Percentiles rank a stretch among this genome's conserved stretches.
Evolutionary conservation across 64 coral and sea anemone species (phyloP).

Genomic region (Actinia tenebrosa): DNA sequence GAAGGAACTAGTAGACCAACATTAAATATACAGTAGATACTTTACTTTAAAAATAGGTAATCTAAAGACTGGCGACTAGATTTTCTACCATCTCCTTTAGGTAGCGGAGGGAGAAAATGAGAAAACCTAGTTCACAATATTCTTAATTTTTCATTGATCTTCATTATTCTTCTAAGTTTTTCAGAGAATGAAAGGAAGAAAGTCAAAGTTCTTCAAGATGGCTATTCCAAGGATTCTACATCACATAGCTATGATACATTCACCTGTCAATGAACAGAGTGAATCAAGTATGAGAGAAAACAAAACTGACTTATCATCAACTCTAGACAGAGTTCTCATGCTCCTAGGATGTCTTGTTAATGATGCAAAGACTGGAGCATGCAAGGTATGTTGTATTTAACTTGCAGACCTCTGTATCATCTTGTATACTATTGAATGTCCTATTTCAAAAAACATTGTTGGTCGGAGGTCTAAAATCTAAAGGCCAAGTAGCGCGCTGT

Average conservation of each 20-base stretch:
- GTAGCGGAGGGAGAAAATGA: no score
- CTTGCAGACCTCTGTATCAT: no score
- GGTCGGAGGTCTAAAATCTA: no score
- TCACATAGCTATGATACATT: conserved; percentile 1
- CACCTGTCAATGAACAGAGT: background rate
- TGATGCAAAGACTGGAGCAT: background rate
- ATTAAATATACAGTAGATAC: no score
- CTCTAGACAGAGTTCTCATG: background rate
- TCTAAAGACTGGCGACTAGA: no score
- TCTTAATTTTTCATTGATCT: background rate
- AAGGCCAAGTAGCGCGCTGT: no score
- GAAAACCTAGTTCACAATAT: no score
- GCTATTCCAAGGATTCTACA: conserved; percentile 19
- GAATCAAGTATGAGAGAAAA: background rate
- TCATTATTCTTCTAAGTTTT: background rate
- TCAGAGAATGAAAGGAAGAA: conserved; percentile 10
- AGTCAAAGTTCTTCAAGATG: conserved; percentile 49
- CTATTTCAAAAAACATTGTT: no score
- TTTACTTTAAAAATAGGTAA: no score
- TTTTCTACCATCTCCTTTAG: no score
- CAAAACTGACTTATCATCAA: background rate
- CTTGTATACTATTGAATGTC: no score
- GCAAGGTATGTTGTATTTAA: background rate
- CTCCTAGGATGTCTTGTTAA: background rate
- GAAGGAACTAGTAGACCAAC: no score